Evolutionary conservation across 2,888 invertebrate species (phyloP), one percentile per base, ranked within the genome.

Genomic region (Cryptocephalus primarius): DNA sequence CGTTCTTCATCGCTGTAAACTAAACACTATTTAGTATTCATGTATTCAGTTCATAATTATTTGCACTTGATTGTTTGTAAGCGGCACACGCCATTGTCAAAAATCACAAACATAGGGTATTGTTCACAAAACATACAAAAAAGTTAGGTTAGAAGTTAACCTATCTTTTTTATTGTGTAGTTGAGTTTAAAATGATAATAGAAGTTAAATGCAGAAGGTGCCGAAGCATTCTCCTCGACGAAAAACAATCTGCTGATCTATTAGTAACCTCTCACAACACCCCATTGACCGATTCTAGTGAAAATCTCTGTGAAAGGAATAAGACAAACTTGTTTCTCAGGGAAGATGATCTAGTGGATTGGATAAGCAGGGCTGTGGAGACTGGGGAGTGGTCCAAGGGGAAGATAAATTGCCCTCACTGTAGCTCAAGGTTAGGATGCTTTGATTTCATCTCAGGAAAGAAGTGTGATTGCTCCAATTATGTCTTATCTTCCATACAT

Each of bases 401-500:
- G n/a, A 80, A 80, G 68, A 61, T 83, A 32, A 72, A 75, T 50
- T 84, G 84, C 66, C 73, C 70, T 47, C 69, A 74, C 50, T 84
- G 84, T 65, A 69, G 74, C 39, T 71, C 72, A 34, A 73, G 79
- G 67, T 70, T 83, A 32, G 84, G 83, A 8, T 76, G 78, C 6
- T 83, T 82, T 64, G 80, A 83, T 66, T 83, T 78, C 67, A 68
- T 82, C 31, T 75, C 79, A 2, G 80, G 82, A 31, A 68, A 72
- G 56, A 79, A 79, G 65, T 83, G 83, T 65, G 66, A 68, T n/a
- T 83, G 83, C 66, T 67, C 70, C 31, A 60, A 67, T 38, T 66
- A 70, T 48, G 66, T 78, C 48, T 61, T 80, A 53, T 81, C 82
- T 10, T 67, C 79, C 14, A 74, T 83, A 40, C 77, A 80, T 66